Evolutionary conservation across 1,140 invertebrate species (phyloP).

Genomic region (Tyrophagus putrescentiae): DNA sequence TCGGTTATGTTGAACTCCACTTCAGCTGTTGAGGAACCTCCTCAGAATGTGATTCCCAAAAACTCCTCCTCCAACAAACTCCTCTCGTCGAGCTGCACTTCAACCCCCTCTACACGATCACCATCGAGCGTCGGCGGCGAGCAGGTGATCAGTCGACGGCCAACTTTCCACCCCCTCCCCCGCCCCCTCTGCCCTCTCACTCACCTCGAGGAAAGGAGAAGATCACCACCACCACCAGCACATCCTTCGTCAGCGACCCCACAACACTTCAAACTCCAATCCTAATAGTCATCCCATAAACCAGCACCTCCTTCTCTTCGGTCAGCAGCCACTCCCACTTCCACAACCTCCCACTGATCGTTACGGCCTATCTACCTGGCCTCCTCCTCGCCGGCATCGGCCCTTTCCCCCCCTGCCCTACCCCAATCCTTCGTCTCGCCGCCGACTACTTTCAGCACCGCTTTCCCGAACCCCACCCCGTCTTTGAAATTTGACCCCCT

Average conservation of each 20-base stretch:
- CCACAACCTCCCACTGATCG: constrained; percentile 29
- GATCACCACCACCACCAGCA: neutral
- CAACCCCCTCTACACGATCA: constrained; percentile 9
- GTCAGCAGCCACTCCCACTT: neutral
- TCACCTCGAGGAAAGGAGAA: too few relatives aligned
- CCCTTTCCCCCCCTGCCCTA: constrained; percentile 64
- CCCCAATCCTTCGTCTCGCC: constrained; percentile 49
- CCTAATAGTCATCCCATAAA: neutral
- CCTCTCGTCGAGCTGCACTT: neutral
- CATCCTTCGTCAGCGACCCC: neutral
- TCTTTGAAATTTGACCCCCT: constrained; percentile 78
- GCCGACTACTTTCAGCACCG: constrained; percentile 42
- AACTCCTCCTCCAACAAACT: neutral
- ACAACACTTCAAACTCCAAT: neutral
- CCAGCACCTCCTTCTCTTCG: neutral
- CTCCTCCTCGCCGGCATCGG: constrained; percentile 70
- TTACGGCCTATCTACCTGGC: constrained; percentile 58
- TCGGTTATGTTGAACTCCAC: neutral
- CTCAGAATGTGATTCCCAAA: neutral
- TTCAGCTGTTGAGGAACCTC: neutral
- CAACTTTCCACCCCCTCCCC: neutral
- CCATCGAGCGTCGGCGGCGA: neutral
- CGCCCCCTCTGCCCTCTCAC: too few relatives aligned
- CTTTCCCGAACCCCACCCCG: constrained; percentile 66
- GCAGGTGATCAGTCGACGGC: neutral